phyloP scores from a whole-genome alignment of 2,113 vertebrate species.

The Macquaria ambigua region DNA sequence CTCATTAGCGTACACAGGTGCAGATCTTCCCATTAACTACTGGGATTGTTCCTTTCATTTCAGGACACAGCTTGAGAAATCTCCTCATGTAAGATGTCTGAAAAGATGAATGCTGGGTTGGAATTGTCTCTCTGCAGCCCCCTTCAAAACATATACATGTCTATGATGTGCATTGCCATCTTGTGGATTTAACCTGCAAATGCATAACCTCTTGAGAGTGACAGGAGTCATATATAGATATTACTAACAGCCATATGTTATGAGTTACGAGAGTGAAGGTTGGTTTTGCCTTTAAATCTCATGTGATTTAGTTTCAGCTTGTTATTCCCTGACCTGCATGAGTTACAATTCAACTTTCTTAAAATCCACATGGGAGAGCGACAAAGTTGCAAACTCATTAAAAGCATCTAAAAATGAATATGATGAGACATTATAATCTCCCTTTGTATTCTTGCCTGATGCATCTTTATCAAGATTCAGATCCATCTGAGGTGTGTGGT shows the following conservation, averaged over 20 bases:
- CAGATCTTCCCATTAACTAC: conserved; percentile 35
- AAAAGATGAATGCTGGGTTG: conserved; percentile 31
- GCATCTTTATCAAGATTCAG: neutral
- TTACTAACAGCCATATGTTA: neutral
- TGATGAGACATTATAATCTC: neutral
- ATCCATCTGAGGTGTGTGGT: neutral
- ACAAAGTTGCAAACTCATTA: neutral
- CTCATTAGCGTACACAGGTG: conserved; percentile 69
- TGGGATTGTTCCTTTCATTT: conserved; percentile 53
- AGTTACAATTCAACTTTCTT: neutral
- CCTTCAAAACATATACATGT: conserved; percentile 1
- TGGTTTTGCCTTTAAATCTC: neutral
- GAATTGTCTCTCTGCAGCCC: neutral
- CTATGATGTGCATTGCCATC: conserved; percentile 66
- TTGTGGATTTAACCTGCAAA: conserved; percentile 64
- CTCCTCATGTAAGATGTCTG: conserved; percentile 40
- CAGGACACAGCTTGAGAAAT: conserved; percentile 43
- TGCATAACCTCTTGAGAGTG: neutral
- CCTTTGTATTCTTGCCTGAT: neutral
- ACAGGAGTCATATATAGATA: neutral
- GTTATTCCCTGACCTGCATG: neutral
- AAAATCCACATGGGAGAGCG: neutral
- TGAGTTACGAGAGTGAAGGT: neutral
- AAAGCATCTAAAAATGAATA: neutral
- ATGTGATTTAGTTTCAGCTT: neutral